Evolutionary conservation across 2,113 vertebrate species (phyloP), one percentile per base, ranked within the genome.

Genomic region (Carassius carassius): DNA sequence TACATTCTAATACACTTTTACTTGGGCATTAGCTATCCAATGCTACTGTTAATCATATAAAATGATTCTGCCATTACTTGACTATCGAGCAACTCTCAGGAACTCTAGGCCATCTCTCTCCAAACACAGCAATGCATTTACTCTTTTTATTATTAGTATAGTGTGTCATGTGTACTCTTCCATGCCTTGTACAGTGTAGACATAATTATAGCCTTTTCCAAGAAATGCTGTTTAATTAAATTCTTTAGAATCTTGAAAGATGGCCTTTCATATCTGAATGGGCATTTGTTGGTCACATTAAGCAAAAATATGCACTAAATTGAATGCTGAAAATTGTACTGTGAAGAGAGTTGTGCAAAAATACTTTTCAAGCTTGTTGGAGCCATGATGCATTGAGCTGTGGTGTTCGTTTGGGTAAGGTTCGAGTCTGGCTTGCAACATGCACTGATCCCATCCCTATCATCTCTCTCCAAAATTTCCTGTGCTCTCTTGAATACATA

Each of bases 11-110:
- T 70, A 60, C 14, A 21, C 32, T 41, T 29, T 74, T 58, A 83
- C 51, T 23, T 13, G 60, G 51, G 32, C 14, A n/a, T 56, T 41
- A n/a, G 32, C 81, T 44, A 67, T 23, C 16, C n/a, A 25, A 25
- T 25, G 70, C 37, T 74, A 47, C 17, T 73, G 9, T 4, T 35
- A 73, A 72, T 85, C 49, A n/a, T 78, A 78, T n/a, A 17, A 72
- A 85, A 35, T 16, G 47, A 65, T 29, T 85, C n/a, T 60, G 54
- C 32, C 21, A 83, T 35, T 81, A 16, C n/a, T 74, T 25, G 70
- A 41, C 41, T 74, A 49, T 23, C 1, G 72, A 74, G 72, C 12
- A 12, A n/a, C 21, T 74, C 70, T 74, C 41, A 16, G 41, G 5
- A 74, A 23, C 70, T 74, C 41, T 49, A 6, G 21, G 3, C n/a